Percentiles rank a stretch among this genome's conserved stretches.
Evolutionary conservation across 1,140 invertebrate genomes (phyloP).

Genomic region (Heliconius nattereri): DNA sequence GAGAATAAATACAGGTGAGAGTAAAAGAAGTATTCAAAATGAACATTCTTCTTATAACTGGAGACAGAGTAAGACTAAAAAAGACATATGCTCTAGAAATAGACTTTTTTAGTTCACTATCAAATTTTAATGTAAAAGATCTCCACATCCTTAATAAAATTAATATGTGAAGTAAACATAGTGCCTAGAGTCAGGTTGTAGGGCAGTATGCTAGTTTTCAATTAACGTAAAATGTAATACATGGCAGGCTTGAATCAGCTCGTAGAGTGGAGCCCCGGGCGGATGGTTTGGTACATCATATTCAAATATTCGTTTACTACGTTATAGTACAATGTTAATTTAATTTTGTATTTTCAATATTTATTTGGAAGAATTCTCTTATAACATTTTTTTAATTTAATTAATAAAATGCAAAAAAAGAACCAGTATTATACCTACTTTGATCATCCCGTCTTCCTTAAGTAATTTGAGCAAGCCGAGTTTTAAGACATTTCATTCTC

Average conservation of each 20-base stretch:
- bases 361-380: not conserved
- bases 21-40: too few species aligned
- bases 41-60: too few species aligned
- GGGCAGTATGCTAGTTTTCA: constrained; percentile 1
- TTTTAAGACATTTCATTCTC: too few species aligned
- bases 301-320: not conserved
- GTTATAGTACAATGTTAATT: not conserved
- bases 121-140: not conserved
- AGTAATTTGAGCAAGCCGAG: too few species aligned
- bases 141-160: not conserved
- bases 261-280: not conserved
- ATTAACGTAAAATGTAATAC: constrained; percentile 9
- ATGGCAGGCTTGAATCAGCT: constrained; percentile 3
- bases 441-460: too few species aligned
- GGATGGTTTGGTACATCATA: not conserved
- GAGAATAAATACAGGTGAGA: too few species aligned
- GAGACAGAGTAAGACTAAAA: too few species aligned
- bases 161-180: not conserved
- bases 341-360: not conserved
- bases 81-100: not conserved
- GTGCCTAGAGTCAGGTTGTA: not conserved
- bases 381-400: not conserved
- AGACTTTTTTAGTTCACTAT: not conserved
- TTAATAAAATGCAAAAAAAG: too few species aligned
- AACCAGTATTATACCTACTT: too few species aligned